Percentiles rank a stretch among this genome's conserved stretches.
These are phyloP conservation scores for Tenthredo notha DNA, from an alignment of 2,888 invertebrate genomes.

Conservation along the genomic window DNA sequence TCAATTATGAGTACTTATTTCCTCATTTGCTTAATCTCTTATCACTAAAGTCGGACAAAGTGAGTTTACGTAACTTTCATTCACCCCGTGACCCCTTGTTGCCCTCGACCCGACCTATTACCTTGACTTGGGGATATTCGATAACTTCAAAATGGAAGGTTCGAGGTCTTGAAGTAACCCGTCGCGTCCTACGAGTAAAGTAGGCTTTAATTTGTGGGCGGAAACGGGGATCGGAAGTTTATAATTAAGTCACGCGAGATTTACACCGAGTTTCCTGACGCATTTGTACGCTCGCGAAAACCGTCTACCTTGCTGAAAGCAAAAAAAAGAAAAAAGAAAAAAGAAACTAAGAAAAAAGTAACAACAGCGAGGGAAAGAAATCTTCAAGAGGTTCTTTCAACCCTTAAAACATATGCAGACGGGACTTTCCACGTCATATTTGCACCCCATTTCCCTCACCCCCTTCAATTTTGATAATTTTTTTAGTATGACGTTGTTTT, in stretches of 20 bases:
- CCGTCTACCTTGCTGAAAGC: not conserved
- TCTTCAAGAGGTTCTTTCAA: not conserved
- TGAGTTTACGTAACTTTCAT: not conserved
- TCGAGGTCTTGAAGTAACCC: not conserved
- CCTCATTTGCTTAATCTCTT: not conserved
- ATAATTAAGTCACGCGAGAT: constrained; percentile 28
- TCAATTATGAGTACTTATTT: not conserved
- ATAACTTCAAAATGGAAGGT: constrained; percentile 16
- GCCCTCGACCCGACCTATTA: not conserved
- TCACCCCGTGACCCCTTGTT: not conserved
- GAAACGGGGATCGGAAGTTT: constrained; percentile 36
- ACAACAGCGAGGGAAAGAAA: not conserved
- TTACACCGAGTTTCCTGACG: constrained; percentile 3
- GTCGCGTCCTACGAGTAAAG: constrained; percentile 10
- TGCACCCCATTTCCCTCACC: no score
- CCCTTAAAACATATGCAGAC: not conserved
- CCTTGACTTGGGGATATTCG: not conserved
- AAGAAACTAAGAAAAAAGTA: not conserved
- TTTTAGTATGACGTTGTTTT: no score
- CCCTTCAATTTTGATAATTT: no score
- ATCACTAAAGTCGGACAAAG: not conserved
- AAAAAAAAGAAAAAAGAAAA: not conserved
- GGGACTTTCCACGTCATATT: no score
- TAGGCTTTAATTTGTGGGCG: constrained; percentile 29
- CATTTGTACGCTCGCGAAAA: not conserved